Evolutionary conservation across 2,888 invertebrate genomes (phyloP).

Genomic region (Tetrapedia diversipes): DNA sequence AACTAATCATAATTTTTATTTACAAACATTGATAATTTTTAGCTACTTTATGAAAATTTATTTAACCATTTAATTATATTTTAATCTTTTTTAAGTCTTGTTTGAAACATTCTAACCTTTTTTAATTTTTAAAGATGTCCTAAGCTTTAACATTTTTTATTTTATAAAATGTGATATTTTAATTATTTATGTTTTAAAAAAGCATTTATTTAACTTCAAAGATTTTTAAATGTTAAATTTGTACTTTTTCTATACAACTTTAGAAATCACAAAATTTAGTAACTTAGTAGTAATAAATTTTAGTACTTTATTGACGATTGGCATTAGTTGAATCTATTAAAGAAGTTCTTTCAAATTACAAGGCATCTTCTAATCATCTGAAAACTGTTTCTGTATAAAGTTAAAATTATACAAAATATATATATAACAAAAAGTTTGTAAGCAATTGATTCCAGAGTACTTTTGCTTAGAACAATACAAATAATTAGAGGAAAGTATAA

Average conservation of each 20-base stretch:
- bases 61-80: neutral
- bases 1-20: neutral
- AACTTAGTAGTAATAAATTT: neutral
- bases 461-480: neutral
- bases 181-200: too few species aligned
- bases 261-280: constrained; percentile 3
- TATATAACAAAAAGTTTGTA: neutral
- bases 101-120: neutral
- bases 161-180: too few species aligned
- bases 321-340: neutral
- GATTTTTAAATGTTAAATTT: neutral
- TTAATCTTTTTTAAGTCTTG: neutral
- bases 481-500: neutral
- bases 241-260: neutral
- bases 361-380: neutral
- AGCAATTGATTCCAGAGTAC: neutral
- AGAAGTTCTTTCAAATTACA: neutral
- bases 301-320: constrained; percentile 6
- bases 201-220: too few species aligned
- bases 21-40: neutral
- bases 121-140: too few species aligned
- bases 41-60: neutral
- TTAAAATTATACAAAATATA: neutral
- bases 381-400: neutral
- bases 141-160: too few species aligned